Conservation (phyloP, 2,797 vertebrate genomes). For the Coregonus ussuriensis region DNA sequence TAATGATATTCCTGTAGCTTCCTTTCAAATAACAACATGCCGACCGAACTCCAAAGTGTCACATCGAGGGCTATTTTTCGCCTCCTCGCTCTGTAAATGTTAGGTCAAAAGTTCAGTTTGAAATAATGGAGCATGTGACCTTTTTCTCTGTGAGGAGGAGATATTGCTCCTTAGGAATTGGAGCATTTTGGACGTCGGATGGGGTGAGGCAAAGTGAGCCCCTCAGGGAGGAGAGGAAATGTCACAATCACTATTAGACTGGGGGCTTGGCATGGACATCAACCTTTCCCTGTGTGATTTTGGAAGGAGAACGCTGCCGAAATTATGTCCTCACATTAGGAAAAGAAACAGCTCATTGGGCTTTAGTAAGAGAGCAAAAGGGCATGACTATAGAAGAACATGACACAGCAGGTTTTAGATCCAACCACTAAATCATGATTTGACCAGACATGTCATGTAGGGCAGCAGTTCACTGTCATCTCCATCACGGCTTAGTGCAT, state of each 20-base stretch:
- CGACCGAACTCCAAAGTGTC: conserved; percentile 52
- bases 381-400: conserved; percentile 26
- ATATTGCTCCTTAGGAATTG: conserved; percentile 68
- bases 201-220: conserved; percentile 27
- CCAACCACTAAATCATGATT: conserved; percentile 29
- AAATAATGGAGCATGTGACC: conserved; percentile 80
- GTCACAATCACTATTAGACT: conserved; percentile 71
- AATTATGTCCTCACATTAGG: conserved; percentile 15
- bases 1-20: background rate
- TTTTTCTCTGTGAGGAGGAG: conserved; percentile 71
- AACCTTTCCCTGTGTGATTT: conserved; percentile 50
- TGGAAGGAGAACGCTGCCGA: conserved; percentile 1
- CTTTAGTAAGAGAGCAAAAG: conserved; percentile 27
- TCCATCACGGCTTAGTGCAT: conserved; percentile 12
- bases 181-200: conserved; percentile 70
- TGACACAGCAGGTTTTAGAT: conserved; percentile 24
- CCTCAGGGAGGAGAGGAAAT: conserved; percentile 72
- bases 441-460: conserved; percentile 29
- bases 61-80: conserved; percentile 64
- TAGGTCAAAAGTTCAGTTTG: conserved; percentile 77
- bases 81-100: conserved; percentile 71
- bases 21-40: conserved; percentile 41
- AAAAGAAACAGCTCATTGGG: conserved; percentile 14
- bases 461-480: conserved; percentile 22
- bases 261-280: conserved; percentile 55